Evolutionary conservation across 2,113 vertebrate genomes (phyloP).

Genomic region (Promerops cafer): DNA sequence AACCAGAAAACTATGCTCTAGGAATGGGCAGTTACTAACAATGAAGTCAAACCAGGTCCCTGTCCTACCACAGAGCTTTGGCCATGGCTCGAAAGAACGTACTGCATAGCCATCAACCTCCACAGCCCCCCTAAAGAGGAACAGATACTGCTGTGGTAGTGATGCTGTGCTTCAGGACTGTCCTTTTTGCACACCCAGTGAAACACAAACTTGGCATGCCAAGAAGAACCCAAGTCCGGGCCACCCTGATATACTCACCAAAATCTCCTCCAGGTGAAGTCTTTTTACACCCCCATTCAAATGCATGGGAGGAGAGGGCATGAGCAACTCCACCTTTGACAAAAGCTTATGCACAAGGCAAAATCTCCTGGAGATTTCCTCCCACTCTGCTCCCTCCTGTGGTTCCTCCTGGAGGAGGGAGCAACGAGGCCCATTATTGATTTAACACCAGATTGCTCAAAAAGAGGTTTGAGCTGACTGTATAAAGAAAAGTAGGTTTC

Average conservation of each 20-base stretch:
- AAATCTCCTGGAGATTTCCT: conserved; percentile 17
- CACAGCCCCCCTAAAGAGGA: not conserved
- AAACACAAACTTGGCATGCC: not conserved
- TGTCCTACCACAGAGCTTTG: not conserved
- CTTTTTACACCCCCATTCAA: not conserved
- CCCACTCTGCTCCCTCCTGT: not conserved
- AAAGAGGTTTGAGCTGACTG: conserved; percentile 22
- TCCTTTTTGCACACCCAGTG: not conserved
- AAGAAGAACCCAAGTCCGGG: not conserved
- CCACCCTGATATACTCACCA: not conserved
- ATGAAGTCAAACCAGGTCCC: not conserved
- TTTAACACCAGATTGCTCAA: conserved; percentile 35
- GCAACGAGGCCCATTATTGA: conserved; percentile 6
- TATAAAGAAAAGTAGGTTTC: conserved; percentile 56
- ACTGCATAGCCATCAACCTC: not conserved
- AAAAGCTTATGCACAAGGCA: not conserved
- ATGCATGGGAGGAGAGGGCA: not conserved
- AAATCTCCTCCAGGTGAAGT: not conserved
- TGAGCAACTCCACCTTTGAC: not conserved
- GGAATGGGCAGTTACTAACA: not conserved
- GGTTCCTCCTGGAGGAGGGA: not conserved
- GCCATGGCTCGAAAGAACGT: not conserved
- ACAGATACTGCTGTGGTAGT: not conserved
- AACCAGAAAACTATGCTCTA: not conserved
- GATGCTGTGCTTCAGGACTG: not conserved